A percentile compares a stretch with the other conserved stretches of the same genome.
Evolutionary conservation across 2,888 invertebrate genomes (phyloP).

Genomic region (Holacanthella duospinosa): DNA sequence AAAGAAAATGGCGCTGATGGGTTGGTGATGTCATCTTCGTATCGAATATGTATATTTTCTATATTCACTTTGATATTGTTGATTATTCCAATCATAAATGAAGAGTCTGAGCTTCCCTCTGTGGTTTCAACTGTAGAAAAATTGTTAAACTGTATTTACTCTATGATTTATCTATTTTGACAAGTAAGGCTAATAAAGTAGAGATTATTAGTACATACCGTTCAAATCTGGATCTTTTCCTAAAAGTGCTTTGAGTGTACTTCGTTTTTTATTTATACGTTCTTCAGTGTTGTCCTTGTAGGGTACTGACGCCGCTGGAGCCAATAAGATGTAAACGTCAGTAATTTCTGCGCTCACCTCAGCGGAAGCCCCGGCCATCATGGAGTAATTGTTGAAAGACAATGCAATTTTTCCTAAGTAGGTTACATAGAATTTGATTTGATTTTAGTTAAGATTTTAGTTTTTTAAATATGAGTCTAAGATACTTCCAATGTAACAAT

Average conservation of each 20-base stretch:
- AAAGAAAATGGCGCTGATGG: conserved; percentile 57
- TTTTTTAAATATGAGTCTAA: too few species aligned
- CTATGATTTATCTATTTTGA: too few species aligned
- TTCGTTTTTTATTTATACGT: background rate
- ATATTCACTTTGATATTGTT: conserved; percentile 70
- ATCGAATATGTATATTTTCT: conserved; percentile 66
- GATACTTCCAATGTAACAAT: too few species aligned
- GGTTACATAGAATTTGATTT: too few species aligned
- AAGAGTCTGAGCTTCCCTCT: conserved; percentile 54
- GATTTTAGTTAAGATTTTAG: too few species aligned
- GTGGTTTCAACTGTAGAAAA: conserved; percentile 48
- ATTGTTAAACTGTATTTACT: too few species aligned
- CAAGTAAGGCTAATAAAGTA: background rate
- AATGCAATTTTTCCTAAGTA: too few species aligned
- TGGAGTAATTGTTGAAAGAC: too few species aligned
- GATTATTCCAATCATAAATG: conserved; percentile 61
- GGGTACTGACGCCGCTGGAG: background rate
- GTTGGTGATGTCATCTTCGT: conserved; percentile 62
- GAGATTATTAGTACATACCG: background rate
- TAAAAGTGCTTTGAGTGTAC: background rate
- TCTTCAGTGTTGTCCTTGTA: background rate
- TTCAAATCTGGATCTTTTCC: background rate
- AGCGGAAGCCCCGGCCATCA: background rate
- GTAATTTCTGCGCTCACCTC: too few species aligned
- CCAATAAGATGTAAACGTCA: conserved; percentile 7